Base-by-base conservation (phyloP, 2,797 vertebrate genomes). In the Selene dorsalis region DNA sequence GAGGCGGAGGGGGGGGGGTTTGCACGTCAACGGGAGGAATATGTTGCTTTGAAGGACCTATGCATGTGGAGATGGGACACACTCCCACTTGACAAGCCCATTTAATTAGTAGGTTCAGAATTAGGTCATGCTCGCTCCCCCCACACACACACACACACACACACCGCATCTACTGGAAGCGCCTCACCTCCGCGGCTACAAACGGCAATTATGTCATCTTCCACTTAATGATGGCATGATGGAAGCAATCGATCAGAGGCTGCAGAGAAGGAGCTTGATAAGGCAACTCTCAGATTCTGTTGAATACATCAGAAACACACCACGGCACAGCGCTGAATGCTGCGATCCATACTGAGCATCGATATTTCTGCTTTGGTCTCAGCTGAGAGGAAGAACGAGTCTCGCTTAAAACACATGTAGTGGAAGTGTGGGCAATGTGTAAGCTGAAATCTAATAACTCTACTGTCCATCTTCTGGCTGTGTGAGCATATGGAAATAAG, bases 141-240 rank as follows among this genome's bases (percentile, higher is more conserved):
- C 17, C 80, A 41, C 48, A 55, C 35, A 16, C 41, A 20, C 57
- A 32, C 56, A 38, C 39, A n/a, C 55, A 38, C 45, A 20, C 45
- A 50, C 74, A 22, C 76, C 76, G 47, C 84, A 74, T 84, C 73
- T 65, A 62, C 84, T 64, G 47, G 52, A 57, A 77, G n/a, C n/a
- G n/a, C n/a, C n/a, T n/a, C 72, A 56, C 60, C 3, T 50, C 78
- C 38, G n/a, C 43, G 32, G 80, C 86, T 79, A 84, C 87, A 86
- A 81, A 91, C 90, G 88, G 82, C 91, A 89, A 90, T 92, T 90
- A 91, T 91, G 81, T 87, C 89, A 86, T 80, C 82, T 81, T 74
- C 69, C 77, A 79, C 82, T 89, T 85, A 86, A 88, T 88, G 89
- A 85, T 78, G 87, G 80, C 80, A 69, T 86, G 90, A 91, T 89